These are phyloP conservation scores for Hapalemur alaotrensis DNA, from an alignment of 2,797 vertebrate genomes.

Conservation along the genomic window DNA sequence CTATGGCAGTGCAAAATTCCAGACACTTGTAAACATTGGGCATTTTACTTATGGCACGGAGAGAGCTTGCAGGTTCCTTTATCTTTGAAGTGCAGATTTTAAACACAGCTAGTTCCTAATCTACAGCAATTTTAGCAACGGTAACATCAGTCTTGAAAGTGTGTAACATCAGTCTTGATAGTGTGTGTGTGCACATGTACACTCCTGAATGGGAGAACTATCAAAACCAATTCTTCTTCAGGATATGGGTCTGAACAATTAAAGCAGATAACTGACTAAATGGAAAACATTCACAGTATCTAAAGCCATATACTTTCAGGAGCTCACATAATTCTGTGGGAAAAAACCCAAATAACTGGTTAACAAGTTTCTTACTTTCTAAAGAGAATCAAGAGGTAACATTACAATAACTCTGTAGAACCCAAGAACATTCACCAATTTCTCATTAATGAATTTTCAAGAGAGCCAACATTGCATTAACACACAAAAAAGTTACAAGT, in stretches of 20 bases:
- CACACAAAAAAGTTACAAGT: background rate
- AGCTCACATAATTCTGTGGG: background rate
- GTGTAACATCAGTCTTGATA: background rate
- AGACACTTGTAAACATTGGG: constrained; percentile 52
- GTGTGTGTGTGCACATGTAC: background rate
- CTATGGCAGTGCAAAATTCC: constrained; percentile 44
- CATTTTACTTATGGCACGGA: constrained; percentile 54
- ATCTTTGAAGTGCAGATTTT: constrained; percentile 6
- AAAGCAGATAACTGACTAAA: background rate
- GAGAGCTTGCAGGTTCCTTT: background rate
- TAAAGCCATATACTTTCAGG: constrained; percentile 42
- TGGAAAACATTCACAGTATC: constrained; percentile 74
- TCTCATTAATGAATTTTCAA: background rate
- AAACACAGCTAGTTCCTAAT: background rate
- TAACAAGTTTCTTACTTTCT: constrained; percentile 7
- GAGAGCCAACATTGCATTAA: background rate
- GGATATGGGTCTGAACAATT: background rate
- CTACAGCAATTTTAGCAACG: background rate
- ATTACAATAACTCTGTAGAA: background rate
- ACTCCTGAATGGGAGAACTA: background rate
- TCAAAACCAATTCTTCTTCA: background rate
- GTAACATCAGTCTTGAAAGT: background rate
- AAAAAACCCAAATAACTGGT: background rate
- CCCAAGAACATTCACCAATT: constrained; percentile 36
- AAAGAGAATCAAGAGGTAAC: constrained; percentile 32